phyloP scores from a whole-genome alignment of 2,888 invertebrate species.

The Brachylomia viminalis region DNA sequence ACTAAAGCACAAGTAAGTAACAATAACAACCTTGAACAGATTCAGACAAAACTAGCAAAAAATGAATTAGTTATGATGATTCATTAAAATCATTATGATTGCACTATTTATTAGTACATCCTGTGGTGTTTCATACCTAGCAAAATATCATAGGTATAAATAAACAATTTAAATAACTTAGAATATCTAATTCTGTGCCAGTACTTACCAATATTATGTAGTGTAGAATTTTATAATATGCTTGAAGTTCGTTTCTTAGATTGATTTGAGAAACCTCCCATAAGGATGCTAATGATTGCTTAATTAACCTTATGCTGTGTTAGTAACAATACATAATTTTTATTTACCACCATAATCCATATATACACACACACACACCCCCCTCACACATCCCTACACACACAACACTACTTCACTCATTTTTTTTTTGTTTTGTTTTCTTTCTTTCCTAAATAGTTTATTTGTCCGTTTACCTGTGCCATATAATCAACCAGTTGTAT shows the following conservation, averaged over 20 bases:
- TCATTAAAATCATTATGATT: slow-evolving; percentile 25
- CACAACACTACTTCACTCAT: too few species aligned
- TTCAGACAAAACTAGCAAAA: slow-evolving; percentile 2
- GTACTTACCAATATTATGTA: background rate
- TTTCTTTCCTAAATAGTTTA: too few species aligned
- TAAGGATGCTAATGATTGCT: background rate
- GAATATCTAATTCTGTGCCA: background rate
- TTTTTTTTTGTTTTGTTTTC: too few species aligned
- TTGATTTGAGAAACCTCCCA: background rate
- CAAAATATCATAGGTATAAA: background rate
- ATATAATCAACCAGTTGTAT: too few species aligned
- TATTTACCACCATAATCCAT: background rate
- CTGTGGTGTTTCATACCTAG: background rate
- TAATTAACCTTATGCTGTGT: background rate
- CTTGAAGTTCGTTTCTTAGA: background rate
- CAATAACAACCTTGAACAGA: slow-evolving; percentile 20
- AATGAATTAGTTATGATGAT: slow-evolving; percentile 12
- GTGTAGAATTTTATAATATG: background rate
- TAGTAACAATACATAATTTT: background rate
- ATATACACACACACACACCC: too few species aligned
- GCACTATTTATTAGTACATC: background rate
- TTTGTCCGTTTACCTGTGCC: too few species aligned
- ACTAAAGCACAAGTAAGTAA: background rate
- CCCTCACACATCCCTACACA: too few species aligned
- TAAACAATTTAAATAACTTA: background rate